These are phyloP conservation scores for Darevskia mixta DNA, from an alignment of 2,797 vertebrate species.

Conservation along the genomic window DNA sequence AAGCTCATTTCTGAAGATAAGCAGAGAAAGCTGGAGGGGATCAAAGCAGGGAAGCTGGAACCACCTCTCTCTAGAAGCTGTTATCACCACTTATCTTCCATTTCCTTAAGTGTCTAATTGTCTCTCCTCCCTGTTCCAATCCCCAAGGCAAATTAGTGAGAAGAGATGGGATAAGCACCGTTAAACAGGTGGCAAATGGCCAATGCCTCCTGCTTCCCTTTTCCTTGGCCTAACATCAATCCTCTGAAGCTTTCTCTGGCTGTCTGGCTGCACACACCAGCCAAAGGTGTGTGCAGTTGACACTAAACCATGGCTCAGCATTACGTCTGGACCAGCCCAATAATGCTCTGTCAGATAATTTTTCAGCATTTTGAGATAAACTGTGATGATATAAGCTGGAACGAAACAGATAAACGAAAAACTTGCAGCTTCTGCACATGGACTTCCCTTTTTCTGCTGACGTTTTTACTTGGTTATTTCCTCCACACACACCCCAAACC, in stretches of 20 bases:
- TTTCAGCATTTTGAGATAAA: neutral
- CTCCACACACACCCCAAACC: neutral
- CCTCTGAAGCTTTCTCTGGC: neutral
- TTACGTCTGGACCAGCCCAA: no score
- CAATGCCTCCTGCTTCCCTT: neutral
- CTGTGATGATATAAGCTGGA: neutral
- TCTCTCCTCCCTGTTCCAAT: neutral
- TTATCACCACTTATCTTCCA: neutral
- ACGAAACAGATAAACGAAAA: neutral
- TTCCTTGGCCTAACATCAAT: no score
- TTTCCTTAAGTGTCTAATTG: neutral
- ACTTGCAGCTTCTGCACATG: neutral
- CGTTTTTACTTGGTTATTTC: neutral
- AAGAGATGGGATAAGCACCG: neutral
- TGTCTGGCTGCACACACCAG: neutral
- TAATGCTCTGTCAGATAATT: neutral
- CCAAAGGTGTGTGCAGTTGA: neutral
- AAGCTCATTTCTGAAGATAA: no score
- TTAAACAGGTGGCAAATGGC: neutral
- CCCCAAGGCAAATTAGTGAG: neutral
- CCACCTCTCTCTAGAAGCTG: neutral
- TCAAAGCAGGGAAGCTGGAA: neutral
- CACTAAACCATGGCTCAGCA: neutral
- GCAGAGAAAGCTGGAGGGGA: neutral
- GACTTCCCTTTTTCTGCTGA: constrained; percentile 3